A percentile compares a stretch with the other conserved stretches of the same genome.
Evolutionary conservation across 2,797 vertebrate species (phyloP).

Genomic region (Cacajao melanocephalus): DNA sequence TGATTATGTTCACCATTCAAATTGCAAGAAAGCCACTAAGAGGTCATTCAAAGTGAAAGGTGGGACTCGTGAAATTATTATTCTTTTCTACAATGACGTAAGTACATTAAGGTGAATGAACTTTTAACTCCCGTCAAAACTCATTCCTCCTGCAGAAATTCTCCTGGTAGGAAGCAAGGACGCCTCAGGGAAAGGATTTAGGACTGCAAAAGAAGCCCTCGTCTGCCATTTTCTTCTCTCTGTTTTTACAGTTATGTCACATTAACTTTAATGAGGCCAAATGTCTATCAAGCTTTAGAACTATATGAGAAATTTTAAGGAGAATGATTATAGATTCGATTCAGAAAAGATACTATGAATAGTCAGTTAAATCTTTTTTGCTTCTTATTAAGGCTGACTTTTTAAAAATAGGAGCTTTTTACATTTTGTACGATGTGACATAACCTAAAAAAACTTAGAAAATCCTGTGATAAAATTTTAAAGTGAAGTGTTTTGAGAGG

Average conservation of each 20-base stretch:
- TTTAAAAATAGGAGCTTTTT: slow-evolving; percentile 71
- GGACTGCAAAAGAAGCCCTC: slow-evolving; percentile 18
- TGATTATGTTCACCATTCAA: neutral
- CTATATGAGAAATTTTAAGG: slow-evolving; percentile 65
- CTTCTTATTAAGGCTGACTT: slow-evolving; percentile 70
- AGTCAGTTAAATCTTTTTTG: slow-evolving; percentile 66
- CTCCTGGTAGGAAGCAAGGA: neutral
- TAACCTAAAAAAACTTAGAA: slow-evolving; percentile 69
- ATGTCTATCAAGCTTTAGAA: slow-evolving; percentile 74
- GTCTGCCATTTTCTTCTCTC: slow-evolving; percentile 57
- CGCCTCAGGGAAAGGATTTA: slow-evolving; percentile 47
- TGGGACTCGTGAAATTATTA: neutral
- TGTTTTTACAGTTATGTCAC: slow-evolving; percentile 61
- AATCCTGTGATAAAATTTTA: slow-evolving; percentile 82
- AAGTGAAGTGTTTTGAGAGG: slow-evolving; percentile 82
- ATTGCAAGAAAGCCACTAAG: neutral
- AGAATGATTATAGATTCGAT: slow-evolving; percentile 70
- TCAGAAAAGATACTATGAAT: slow-evolving; percentile 54
- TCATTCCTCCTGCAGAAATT: slow-evolving; percentile 42
- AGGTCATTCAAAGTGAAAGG: neutral
- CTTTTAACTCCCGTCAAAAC: neutral
- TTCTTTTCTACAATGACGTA: neutral
- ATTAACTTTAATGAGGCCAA: slow-evolving; percentile 79
- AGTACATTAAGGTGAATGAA: slow-evolving; percentile 7
- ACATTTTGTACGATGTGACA: slow-evolving; percentile 70